Evolutionary conservation across 2,113 vertebrate genomes (phyloP).

Genomic region (Dolichotis patagonum): DNA sequence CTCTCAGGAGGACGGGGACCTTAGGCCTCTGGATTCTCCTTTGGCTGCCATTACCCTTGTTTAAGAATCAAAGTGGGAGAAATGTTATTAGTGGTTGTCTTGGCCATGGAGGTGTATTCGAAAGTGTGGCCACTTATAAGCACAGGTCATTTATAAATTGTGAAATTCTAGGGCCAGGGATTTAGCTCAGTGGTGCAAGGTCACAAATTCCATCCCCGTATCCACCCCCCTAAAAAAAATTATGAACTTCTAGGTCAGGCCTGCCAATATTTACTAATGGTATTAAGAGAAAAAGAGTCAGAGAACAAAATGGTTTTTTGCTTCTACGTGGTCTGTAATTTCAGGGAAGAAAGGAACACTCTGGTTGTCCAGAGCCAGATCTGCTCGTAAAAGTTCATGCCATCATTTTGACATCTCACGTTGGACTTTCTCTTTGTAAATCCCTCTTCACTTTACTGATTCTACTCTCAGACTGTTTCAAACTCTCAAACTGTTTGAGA

Average conservation of each 20-base stretch:
- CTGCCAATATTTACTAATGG: background rate
- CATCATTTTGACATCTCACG: conserved; percentile 89
- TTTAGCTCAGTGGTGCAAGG: no score
- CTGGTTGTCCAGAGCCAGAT: conserved; percentile 85
- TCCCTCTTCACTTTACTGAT: conserved; percentile 88
- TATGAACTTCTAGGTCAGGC: background rate
- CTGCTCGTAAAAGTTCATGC: conserved; percentile 88
- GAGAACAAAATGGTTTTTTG: conserved; percentile 52
- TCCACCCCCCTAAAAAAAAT: background rate
- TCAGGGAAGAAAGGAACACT: conserved; percentile 84
- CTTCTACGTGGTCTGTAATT: conserved; percentile 82
- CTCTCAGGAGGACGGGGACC: background rate
- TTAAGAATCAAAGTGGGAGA: background rate
- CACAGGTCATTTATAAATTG: conserved; percentile 32
- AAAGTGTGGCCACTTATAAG: background rate
- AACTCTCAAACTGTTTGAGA: conserved; percentile 90
- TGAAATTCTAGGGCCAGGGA: background rate
- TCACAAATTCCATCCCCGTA: no score
- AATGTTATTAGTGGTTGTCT: conserved; percentile 8
- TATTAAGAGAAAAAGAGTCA: conserved; percentile 11
- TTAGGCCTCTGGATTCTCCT: background rate
- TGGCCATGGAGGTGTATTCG: background rate
- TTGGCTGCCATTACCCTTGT: background rate
- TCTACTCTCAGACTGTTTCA: conserved; percentile 86
- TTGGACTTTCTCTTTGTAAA: conserved; percentile 89